Base-by-base conservation (phyloP, 2,797 vertebrate genomes). In the Thaleichthys pacificus region DNA sequence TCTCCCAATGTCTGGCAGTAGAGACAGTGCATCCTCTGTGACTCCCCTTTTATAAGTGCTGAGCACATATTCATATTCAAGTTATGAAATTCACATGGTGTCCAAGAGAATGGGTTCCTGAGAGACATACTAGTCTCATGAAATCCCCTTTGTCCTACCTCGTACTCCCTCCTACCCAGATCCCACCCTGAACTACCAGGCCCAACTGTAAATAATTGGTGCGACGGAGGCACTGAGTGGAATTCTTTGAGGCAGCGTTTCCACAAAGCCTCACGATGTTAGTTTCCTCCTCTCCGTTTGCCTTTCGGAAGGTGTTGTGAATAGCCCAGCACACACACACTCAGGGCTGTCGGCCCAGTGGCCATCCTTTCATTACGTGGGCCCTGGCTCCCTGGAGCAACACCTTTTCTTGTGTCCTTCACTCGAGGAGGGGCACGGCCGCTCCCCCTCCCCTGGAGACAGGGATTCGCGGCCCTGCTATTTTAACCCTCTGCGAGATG, bases 401-500 rank as follows among this genome's bases (percentile, higher is more conserved):
- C 88, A 91, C 90, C 90, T 90, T 91, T 91, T 85, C 90, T 89
- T 89, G 84, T 91, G 88, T 91, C 89, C 89, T 90, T 92, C 86
- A 88, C 87, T 87, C 77, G 86, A 89, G 87, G 87, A 89, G 89
- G 90, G 89, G 56, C 84, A 87, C 79, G 79, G 85, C 84, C 77
- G 81, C 88, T 83, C 72, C 86, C 88, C 84, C 85, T 85, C 82
- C 74, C 86, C 89, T 84, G 85, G 71, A 73, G 87, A 54, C 51
- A 87, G 90, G 89, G 84, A 82, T 88, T 80, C 38, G 72, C 91
- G 89, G 91, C 89, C 38, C 89, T 91, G 92, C 90, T 91, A 90
- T 91, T 92, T 92, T 92, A 93, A 92, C 91, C 93, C 91, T 91
- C 91, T 91, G 91, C 83, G 92, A 90, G 90, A 87, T 93, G 92